These are phyloP conservation scores for Eueides isabella DNA, from an alignment of 1,140 invertebrate genomes.

Conservation along the genomic window DNA sequence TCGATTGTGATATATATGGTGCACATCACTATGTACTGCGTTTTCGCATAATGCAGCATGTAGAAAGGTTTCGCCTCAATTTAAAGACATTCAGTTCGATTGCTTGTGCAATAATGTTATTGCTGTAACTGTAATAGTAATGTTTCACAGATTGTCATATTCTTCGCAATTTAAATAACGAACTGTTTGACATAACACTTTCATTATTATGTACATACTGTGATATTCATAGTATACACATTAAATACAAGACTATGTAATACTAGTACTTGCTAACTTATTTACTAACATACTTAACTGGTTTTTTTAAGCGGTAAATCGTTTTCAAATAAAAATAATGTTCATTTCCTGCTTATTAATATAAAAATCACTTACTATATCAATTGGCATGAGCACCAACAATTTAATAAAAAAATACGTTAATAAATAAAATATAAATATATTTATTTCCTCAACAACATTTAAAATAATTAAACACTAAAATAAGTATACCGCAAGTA, in stretches of 20 bases:
- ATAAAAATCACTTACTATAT: not conserved
- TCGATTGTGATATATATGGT: conserved; percentile 37
- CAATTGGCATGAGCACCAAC: not conserved
- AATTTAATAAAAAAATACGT: not conserved
- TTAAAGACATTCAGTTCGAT: conserved; percentile 33
- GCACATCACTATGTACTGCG: conserved; percentile 19
- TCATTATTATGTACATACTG: conserved; percentile 10
- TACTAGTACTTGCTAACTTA: too few species aligned
- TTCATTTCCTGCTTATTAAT: too few species aligned
- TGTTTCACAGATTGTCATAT: conserved; percentile 38
- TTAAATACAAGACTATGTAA: not conserved
- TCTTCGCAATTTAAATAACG: conserved; percentile 30
- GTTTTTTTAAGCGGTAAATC: too few species aligned
- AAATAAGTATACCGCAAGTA: not conserved
- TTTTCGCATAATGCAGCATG: conserved; percentile 4
- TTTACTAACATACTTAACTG: too few species aligned
- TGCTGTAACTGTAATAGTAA: conserved; percentile 32
- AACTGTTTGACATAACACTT: conserved; percentile 21
- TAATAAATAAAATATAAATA: not conserved
- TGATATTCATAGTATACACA: not conserved
- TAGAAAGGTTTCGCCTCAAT: conserved; percentile 24
- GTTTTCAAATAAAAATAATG: too few species aligned
- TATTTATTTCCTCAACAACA: not conserved
- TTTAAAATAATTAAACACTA: not conserved
- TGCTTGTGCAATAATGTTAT: conserved; percentile 34